phyloP scores from a whole-genome alignment of 1,140 invertebrate genomes.

The Coenobita brevimanus region DNA sequence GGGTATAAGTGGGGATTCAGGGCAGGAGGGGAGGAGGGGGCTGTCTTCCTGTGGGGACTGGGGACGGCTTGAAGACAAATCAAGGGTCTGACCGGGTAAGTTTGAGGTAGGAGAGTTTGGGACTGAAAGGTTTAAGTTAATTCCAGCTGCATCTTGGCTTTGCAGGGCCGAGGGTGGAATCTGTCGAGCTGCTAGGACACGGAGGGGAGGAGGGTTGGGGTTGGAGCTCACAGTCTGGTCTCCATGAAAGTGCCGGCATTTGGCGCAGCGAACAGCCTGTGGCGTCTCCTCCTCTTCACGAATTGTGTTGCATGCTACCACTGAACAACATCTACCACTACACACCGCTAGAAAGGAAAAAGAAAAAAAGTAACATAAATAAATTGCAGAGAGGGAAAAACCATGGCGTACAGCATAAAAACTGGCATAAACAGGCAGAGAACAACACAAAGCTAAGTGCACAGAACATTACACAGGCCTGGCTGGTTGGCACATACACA shows the following conservation, averaged over 20 bases:
- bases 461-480: slow-evolving; percentile 40
- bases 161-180: no score
- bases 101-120: slow-evolving; percentile 38
- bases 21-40: background rate
- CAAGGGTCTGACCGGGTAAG: slow-evolving; percentile 42
- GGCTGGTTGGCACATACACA: slow-evolving; percentile 47
- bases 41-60: background rate
- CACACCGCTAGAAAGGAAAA: slow-evolving; percentile 70
- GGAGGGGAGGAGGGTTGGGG: background rate
- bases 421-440: slow-evolving; percentile 57
- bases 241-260: slow-evolving; percentile 65
- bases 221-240: slow-evolving; percentile 54
- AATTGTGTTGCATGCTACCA: slow-evolving; percentile 66
- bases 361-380: slow-evolving; percentile 67
- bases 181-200: no score
- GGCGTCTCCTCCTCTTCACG: slow-evolving; percentile 58
- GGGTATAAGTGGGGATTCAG: background rate
- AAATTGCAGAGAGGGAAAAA: slow-evolving; percentile 49
- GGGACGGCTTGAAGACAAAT: slow-evolving; percentile 18
- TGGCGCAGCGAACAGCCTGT: slow-evolving; percentile 53
- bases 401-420: slow-evolving; percentile 35
- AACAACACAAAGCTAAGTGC: slow-evolving; percentile 46
- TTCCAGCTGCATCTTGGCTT: no score
- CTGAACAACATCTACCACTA: slow-evolving; percentile 65
- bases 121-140: no score